Evolutionary conservation across 2,797 vertebrate genomes (phyloP).

Genomic region (Simalia tracyae): DNA sequence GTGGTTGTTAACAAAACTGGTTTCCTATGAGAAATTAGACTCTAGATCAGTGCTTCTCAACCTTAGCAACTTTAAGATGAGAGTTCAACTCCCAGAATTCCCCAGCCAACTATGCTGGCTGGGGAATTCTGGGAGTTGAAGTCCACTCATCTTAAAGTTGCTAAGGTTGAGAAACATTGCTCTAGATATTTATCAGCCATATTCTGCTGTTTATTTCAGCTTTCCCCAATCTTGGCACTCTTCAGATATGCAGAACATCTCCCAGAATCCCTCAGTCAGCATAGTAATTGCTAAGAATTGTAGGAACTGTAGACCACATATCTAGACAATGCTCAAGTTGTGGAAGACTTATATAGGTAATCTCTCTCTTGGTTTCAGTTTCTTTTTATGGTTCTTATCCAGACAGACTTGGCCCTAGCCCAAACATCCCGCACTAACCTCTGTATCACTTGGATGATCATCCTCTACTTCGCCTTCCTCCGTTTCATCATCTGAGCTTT

Average conservation of each 20-base stretch:
- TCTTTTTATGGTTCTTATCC: background rate
- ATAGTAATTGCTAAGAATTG: background rate
- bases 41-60: too few relatives aligned
- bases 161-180: too few relatives aligned
- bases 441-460: slow-evolving; percentile 74
- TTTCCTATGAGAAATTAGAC: background rate
- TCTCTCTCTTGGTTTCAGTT: background rate
- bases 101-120: too few relatives aligned
- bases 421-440: slow-evolving; percentile 69
- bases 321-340: too few relatives aligned
- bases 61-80: too few relatives aligned
- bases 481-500: slow-evolving; percentile 80
- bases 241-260: background rate
- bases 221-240: background rate
- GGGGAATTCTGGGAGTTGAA: too few relatives aligned
- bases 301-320: too few relatives aligned
- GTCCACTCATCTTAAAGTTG: too few relatives aligned
- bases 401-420: background rate
- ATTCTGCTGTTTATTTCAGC: background rate
- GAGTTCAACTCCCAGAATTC: too few relatives aligned
- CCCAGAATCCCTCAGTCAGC: background rate
- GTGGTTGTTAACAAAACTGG: background rate
- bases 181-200: background rate
- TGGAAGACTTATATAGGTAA: too few relatives aligned
- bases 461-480: slow-evolving; percentile 85